Percentiles rank a stretch among this genome's conserved stretches.
phyloP scores from a whole-genome alignment of 2,113 vertebrate species.

The Ptyas mucosa region DNA sequence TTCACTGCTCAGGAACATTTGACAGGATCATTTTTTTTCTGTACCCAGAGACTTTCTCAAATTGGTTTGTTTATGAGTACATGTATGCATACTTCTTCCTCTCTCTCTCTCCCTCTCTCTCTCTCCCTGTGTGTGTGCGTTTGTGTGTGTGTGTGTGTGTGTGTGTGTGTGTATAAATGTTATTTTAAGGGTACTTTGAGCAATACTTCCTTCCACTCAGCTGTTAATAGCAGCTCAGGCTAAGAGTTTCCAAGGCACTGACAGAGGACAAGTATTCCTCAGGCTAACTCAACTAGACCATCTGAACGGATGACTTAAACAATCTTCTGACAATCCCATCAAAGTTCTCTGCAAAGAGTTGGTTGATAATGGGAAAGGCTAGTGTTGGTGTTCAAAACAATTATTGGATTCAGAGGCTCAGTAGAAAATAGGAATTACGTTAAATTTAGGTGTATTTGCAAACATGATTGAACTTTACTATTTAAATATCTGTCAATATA shows the following conservation, averaged over 20 bases:
- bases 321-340: background rate
- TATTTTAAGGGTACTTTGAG: slow-evolving; percentile 21
- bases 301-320: background rate
- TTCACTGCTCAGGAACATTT: slow-evolving; percentile 50
- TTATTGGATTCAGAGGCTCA: background rate
- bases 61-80: background rate
- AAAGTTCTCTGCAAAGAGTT: background rate
- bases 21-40: background rate
- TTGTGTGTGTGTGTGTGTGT: background rate
- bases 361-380: background rate
- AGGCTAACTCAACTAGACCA: background rate
- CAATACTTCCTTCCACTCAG: slow-evolving; percentile 24
- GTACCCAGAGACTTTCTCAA: slow-evolving; percentile 7
- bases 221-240: rapidly evolving
- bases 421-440: background rate
- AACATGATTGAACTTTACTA: background rate
- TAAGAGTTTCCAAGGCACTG: slow-evolving; percentile 33
- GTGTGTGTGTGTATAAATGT: background rate
- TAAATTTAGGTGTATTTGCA: background rate
- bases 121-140: background rate
- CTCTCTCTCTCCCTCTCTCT: too few relatives aligned
- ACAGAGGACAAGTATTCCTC: background rate
- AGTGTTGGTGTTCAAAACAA: background rate
- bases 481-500: background rate
- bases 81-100: background rate